A percentile compares a stretch with the other conserved stretches of the same genome.
Evolutionary conservation across 2,888 invertebrate species (phyloP).

Genomic region (Mimumesa dahlbomi): DNA sequence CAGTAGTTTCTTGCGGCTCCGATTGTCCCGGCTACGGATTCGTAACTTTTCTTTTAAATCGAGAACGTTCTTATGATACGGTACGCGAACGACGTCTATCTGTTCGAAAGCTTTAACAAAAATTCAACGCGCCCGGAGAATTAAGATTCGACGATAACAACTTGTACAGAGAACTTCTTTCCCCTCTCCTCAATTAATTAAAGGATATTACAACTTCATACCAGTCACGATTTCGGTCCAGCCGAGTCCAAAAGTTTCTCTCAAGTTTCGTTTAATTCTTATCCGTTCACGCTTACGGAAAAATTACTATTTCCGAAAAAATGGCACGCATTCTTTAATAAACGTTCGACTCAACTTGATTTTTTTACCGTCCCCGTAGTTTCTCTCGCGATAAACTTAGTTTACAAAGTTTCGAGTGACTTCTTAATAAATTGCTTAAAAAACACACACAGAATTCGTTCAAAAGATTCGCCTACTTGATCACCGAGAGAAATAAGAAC

Average conservation of each 20-base stretch:
- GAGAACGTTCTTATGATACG: conserved; percentile 32
- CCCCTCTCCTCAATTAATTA: neutral
- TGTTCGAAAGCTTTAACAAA: neutral
- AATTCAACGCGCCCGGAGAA: conserved; percentile 19
- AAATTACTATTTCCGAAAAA: too few species aligned
- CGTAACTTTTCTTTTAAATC: conserved; percentile 33
- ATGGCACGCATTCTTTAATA: too few species aligned
- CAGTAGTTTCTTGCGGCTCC: conserved; percentile 29
- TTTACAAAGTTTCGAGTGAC: too few species aligned
- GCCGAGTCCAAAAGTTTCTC: neutral
- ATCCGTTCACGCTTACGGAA: neutral
- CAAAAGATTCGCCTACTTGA: too few species aligned
- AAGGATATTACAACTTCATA: neutral
- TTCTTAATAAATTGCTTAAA: too few species aligned
- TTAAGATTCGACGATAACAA: neutral
- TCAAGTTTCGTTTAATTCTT: neutral
- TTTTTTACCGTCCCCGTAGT: too few species aligned
- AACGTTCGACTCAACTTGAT: too few species aligned
- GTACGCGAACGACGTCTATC: conserved; percentile 4
- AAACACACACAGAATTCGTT: too few species aligned
- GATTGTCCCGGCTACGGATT: conserved; percentile 32
- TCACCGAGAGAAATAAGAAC: too few species aligned
- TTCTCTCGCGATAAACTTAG: too few species aligned
- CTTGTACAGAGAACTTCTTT: neutral
- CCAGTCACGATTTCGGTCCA: neutral